Base-by-base conservation (phyloP, 30 jellyfish, hydroid and myxozoan genomes). In the Aurelia sp. region DNA sequence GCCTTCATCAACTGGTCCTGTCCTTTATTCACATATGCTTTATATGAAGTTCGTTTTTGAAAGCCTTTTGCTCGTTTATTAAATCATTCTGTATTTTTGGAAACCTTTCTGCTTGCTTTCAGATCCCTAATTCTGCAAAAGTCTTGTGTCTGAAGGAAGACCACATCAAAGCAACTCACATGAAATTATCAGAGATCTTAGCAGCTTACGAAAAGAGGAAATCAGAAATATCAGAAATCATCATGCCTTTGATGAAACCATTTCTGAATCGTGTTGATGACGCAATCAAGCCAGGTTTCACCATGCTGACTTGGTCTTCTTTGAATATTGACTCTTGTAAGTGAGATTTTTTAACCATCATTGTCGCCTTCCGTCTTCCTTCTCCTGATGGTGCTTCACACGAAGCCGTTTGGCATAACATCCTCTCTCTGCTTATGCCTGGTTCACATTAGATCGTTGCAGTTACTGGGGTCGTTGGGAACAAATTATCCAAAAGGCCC, bases 251-350 rank as follows among this genome's bases (percentile, higher is more conserved):
- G 60, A 81, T 90, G 97, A 79, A 82, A 63, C 97, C 97, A 62
- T 71, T 90, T 70, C 72, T 90, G n/a, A 75, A 53, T 53, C 90
- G 90, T n/a, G 90, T 81, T 57, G 94, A 90, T 58, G 93, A 90
- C 44, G 91, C 84, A 23, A 66, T 90, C 68, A 78, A 84, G 62
- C 97, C 97, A 0, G 97, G 97, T 31, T 78, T 84, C 50, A 66
- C 94, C 33, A 78, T 90, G 93, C 87, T 90, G 81, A 81, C 97
- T 8, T 90, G 97, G 97, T 73, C 90, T 23, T 90, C 97, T 6
- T 76, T 90, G 23, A 90, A 90, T 77, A 81, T 84, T 40, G 90
- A 81, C 18, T 21, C 90, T 1, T 90, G 86, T 81, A 73, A 68
- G 91, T 64, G 21, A 37, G 50, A 0, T 37, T 37, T 27, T 27